Base-by-base conservation (phyloP, 2,888 invertebrate species). In the Eupsilia transversa region DNA sequence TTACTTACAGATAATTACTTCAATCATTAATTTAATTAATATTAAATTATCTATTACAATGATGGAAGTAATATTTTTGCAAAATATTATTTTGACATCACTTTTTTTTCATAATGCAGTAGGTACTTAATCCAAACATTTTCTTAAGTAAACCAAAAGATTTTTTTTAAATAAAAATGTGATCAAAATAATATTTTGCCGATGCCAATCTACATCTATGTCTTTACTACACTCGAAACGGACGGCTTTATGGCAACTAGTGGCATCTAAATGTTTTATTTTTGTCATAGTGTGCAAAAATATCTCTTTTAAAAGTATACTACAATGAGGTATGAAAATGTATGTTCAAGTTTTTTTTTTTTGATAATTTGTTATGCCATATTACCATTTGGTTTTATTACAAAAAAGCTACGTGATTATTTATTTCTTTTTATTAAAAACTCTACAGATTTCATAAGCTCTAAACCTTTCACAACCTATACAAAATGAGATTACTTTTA, bases 11-110 rank as follows among this genome's bases (percentile, higher is more conserved):
- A 46, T 64, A 75, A 76, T 86, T 87, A 91, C 92, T 93, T 91
- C 92, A 83, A 88, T 88, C 93, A 93, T 93, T 89, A 94, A 94
- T 94, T 95, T 94, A 94, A 95, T 91, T 86, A 76, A 52, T 72
- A 93, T 94, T 94, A 94, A 95, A 95, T 94, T 94, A 90, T 94
- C 80, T 82, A 94, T 94, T 86, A 84, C 75, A 92, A 94, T 92
- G 93, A 92, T 77, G 84, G 91, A 94, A 94, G 92, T 88, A 89
- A 76, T 71, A n/a, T 70, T 68, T 65, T 60, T 54, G 33, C 59
- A 63, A 79, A 76, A 60, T 77, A 41, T 77, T 65, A 57, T 75
- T 82, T 75, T 65, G 71, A 74, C 73, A 76, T 30, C 56, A 33
- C 3, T 57, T 33, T 33, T 33, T 33, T 6, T 30, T 3, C 20